Base-by-base conservation (phyloP, 2,888 invertebrate genomes). In the Acanthosoma haemorrhoidale region DNA sequence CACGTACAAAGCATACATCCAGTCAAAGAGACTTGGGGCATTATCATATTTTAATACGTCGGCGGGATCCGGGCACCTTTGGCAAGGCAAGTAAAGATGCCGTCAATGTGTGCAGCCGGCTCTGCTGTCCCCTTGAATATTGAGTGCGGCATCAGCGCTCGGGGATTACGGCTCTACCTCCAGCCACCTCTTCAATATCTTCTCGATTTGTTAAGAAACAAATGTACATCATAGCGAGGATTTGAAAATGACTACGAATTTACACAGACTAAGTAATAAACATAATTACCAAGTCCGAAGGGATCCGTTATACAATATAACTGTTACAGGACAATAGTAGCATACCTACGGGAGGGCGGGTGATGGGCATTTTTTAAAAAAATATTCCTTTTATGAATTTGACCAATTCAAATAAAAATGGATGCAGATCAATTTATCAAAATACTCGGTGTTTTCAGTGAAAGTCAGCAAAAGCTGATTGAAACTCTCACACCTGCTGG, bases 21-120 rank as follows among this genome's bases (percentile, higher is more conserved):
- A 61, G 59, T 34, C 59, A 61, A 36, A 36, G 61, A 38, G 38
- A 34, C 13, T 34, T 1, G 5, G 21, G 36, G 32, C 61, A 21
- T 36, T 36, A 36, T 61, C 61, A 61, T 61, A 61, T 34, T 38
- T 61, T 61, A 61, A 61, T 61, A 61, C 36, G 51, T 25, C 18
- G 6, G 13, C 25, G 25, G 51, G 25, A 25, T 25, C 13, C 1
- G n/a, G 25, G 51, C 21, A 51, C 51, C 51, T 51, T 51, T 51
- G 29, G 51, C 51, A 51, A 25, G 21, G 51, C 25, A 51, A 25
- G 51, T 51, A 51, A n/a, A n/a, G n/a, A n/a, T n/a, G 51, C 11
- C 4, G 32, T n/a, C 32, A 32, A 32, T 32, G 32, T 32, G n/a
- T n/a, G 51, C 13, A 51, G 29, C 51, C 51, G 29, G 21, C 51